Evolutionary conservation across 2,797 vertebrate species (phyloP), one percentile per base, ranked within the genome.

Genomic region (Rhynchotus rufescens): DNA sequence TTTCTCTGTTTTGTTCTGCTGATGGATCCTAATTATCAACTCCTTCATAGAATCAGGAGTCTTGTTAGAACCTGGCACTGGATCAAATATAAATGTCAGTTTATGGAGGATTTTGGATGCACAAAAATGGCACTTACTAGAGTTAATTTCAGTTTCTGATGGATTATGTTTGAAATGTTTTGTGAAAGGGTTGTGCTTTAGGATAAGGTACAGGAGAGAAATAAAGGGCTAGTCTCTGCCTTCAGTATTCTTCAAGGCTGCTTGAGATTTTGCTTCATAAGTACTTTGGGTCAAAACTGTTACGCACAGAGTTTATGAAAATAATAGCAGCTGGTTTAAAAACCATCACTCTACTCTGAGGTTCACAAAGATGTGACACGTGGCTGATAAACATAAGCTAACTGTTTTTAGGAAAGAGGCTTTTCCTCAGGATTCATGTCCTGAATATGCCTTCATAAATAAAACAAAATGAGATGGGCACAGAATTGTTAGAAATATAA

Each of bases 251-350:
- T 67, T 0, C 32, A 60, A 80, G 15, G 47, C 93, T 2, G 1
- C 82, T 56, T 76, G 84, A 88, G 42, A 54, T 86, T 56, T 62
- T 89, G 71, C 78, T 96, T 86, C 34, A 22, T 89, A 74, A 88
- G 83, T 66, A 56, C n/a, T 81, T 68, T 49, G 73, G 40, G 15
- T 75, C 68, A 59, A 42, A 88, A 28, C 32, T 77, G 49, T 34
- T 32, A 7, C 0, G 6, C 59, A 36, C 49, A 67, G 44, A 54
- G 30, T 75, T 88, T 74, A 82, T 57, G 15, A 17, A 61, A 71
- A 7, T 25, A 52, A 17, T 51, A 77, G 60, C 38, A 82, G 62
- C 79, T 84, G 57, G 15, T 5, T 2, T 17, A 88, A 36, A 83
- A 85, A 69, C 49, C 6, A 1, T 15, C 0, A 0, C 54, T 57